Conservation (phyloP, 2,113 vertebrate species). For the Emydura subglobosa region DNA sequence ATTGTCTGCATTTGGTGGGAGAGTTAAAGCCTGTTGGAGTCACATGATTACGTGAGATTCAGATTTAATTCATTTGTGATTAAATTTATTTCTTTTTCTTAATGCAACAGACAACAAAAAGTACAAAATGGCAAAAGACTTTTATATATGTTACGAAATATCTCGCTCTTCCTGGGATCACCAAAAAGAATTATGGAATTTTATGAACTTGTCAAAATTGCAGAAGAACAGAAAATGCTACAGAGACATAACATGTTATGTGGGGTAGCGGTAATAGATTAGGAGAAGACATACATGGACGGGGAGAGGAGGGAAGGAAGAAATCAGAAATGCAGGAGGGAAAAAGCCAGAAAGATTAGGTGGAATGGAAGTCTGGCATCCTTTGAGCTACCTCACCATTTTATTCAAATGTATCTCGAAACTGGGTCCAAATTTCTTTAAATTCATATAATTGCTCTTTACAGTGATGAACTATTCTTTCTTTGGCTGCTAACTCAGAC, state of each 20-base stretch:
- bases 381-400: background rate
- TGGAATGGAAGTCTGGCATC: background rate
- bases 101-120: background rate
- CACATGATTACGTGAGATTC: background rate
- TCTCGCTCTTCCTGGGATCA: background rate
- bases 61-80: background rate
- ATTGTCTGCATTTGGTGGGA: background rate
- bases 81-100: background rate
- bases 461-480: too few relatives aligned
- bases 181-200: background rate
- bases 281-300: background rate
- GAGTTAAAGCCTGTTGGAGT: background rate
- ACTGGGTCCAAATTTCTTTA: background rate
- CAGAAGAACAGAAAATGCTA: background rate
- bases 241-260: background rate
- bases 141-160: background rate
- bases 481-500: background rate
- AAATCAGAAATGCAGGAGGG: background rate
- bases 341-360: background rate
- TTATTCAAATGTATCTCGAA: background rate
- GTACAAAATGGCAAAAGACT: background rate
- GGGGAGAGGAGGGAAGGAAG: background rate
- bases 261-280: too few relatives aligned
- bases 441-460: background rate
- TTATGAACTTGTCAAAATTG: background rate